Evolutionary conservation across 2,797 vertebrate species (phyloP), one percentile per base, ranked within the genome.

Genomic region (Alectoris magna): DNA sequence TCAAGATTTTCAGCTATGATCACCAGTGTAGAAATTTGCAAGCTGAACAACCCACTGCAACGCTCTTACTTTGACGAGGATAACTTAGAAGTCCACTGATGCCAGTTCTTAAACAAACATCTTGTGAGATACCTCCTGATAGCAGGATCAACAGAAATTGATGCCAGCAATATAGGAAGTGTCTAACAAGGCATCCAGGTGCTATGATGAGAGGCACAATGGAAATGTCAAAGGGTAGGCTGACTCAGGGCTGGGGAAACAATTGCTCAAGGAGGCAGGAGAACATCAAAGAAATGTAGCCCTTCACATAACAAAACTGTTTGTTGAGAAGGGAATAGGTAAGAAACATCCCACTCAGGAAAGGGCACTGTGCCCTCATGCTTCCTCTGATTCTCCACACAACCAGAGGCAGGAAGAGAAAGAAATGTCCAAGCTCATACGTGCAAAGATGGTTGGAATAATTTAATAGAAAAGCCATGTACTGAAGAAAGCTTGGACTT

Each of bases 131-230:
- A 74, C 34, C 34, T 90, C 78, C 63, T 60, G 67, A 82, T 60
- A 81, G 71, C 7, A 81, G 36, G 31, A 76, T 76, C 70, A 75
- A 83, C 34, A 87, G 68, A 92, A 94, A 91, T n/a, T 78, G 44
- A 73, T 67, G 48, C 26, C 62, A 87, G 49, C 16, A 44, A 43
- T 41, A 31, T 14, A 87, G 19, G 11, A 79, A 71, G 53, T 7
- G 12, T 70, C 63, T 91, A 38, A 43, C 26, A 78, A 78, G 64
- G 91, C 44, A 82, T 39, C 29, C 68, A 91, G 77, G 74, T 84
- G 60, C 64, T 84, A 70, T 2, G 2, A 60, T 29, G 24, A 53
- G 27, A 79, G n/a, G 9, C 66, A 78, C 27, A 10, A 39, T 56
- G 59, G 70, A 92, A 96, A 86, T 16, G 23, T 66, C 58, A 74